Conservation (phyloP, 2,797 vertebrate genomes). For the Lacerta viridis region DNA sequence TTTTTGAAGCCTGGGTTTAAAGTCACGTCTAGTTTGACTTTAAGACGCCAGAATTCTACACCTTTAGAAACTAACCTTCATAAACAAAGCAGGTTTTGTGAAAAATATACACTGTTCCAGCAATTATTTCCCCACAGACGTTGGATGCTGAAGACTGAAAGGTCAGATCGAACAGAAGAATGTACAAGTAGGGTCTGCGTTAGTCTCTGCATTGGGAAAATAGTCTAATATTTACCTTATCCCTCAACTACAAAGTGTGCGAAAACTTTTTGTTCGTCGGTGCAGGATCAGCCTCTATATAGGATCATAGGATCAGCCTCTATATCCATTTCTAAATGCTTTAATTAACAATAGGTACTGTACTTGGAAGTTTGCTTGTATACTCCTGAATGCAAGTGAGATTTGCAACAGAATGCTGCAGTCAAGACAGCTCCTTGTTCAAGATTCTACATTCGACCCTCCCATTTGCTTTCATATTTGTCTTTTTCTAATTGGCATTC, state of each 20-base stretch:
- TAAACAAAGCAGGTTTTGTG: constrained; percentile 24
- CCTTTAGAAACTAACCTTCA: constrained; percentile 18
- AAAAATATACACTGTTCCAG: constrained; percentile 25
- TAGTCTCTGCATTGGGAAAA: constrained; percentile 7
- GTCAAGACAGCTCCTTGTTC: too few relatives aligned
- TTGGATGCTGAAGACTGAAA: constrained; percentile 53
- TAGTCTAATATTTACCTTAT: constrained; percentile 3
- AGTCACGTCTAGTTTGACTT: neutral
- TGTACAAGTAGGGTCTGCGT: constrained; percentile 31
- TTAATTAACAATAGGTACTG: constrained; percentile 44
- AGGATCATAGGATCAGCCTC: neutral
- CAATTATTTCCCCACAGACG: constrained; percentile 37
- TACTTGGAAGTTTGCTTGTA: neutral
- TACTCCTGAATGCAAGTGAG: neutral
- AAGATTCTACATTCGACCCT: too few relatives aligned
- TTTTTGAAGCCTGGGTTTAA: neutral
- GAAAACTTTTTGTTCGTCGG: constrained; percentile 2
- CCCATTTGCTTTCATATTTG: too few relatives aligned
- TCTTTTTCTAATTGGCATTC: neutral
- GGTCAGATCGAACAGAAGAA: constrained; percentile 32
- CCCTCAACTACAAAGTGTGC: neutral
- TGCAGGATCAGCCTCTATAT: constrained; percentile 1
- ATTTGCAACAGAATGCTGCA: too few relatives aligned
- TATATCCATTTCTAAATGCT: constrained; percentile 60
- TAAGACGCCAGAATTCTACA: neutral